These are phyloP conservation scores for Pilophorus perplexus DNA, from an alignment of 2,888 invertebrate genomes.

Conservation along the genomic window DNA sequence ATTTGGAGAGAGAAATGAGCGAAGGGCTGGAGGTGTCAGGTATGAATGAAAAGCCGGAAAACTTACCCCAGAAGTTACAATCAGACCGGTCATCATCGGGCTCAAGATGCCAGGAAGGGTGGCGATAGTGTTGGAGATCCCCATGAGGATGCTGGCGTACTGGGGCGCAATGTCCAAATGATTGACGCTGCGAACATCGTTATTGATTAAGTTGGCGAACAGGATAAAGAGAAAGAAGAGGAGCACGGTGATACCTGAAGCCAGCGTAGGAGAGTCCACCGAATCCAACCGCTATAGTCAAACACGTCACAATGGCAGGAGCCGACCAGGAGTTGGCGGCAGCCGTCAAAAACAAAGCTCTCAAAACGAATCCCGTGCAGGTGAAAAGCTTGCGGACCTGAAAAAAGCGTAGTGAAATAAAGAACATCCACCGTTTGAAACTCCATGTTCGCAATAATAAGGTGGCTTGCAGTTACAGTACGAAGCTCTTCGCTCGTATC, in stretches of 20 bases:
- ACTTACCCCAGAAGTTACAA: conserved; percentile 51
- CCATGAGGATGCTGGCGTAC: conserved; percentile 59
- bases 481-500: too few species aligned
- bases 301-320: conserved; percentile 52
- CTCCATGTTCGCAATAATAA: too few species aligned
- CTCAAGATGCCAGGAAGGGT: conserved; percentile 60
- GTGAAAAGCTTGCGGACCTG: conserved; percentile 56
- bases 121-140: conserved; percentile 59
- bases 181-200: conserved; percentile 57
- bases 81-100: conserved; percentile 56
- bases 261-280: conserved; percentile 54
- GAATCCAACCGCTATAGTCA: conserved; percentile 58
- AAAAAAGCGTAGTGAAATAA: too few species aligned
- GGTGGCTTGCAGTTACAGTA: too few species aligned
- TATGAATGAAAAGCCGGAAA: neutral
- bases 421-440: too few species aligned
- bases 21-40: neutral
- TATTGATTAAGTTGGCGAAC: too few species aligned
- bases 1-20: neutral
- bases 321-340: conserved; percentile 54
- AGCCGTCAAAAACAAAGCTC: conserved; percentile 56
- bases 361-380: conserved; percentile 55
- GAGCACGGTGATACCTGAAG: conserved; percentile 48
- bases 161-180: conserved; percentile 60
- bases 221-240: too few species aligned